These are phyloP conservation scores for Erinaceus europaeus DNA, from an alignment of 2,113 vertebrate species.

Conservation along the genomic window DNA sequence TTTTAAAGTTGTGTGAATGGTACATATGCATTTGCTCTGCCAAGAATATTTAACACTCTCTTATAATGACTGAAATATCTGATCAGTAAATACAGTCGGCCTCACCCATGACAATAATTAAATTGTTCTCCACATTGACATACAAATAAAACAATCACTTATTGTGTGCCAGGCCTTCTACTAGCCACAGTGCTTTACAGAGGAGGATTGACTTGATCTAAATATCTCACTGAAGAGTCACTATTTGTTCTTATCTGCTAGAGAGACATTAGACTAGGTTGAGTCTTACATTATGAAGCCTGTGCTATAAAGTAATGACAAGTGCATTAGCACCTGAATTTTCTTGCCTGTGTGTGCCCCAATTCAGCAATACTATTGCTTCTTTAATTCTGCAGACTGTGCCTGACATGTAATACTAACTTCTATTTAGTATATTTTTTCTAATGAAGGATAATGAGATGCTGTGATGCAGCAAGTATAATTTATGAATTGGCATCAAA, in stretches of 20 bases:
- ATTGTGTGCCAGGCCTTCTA: not conserved
- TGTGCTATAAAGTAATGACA: not conserved
- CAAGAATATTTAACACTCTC: not conserved
- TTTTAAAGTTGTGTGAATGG: not conserved
- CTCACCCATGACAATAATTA: not conserved
- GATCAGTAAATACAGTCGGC: not conserved
- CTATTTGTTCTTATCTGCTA: conserved; percentile 7
- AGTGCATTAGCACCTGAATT: not conserved
- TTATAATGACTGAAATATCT: not conserved
- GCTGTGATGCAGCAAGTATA: conserved; percentile 65
- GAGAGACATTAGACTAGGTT: not conserved
- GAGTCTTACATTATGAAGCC: not conserved
- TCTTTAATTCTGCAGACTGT: conserved; percentile 58
- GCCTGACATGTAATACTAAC: conserved; percentile 67
- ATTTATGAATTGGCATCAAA: conserved; percentile 78
- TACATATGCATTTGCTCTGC: not conserved
- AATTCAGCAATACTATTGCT: conserved; percentile 43
- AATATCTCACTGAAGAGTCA: no score
- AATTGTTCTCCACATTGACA: not conserved
- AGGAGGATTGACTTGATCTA: not conserved
- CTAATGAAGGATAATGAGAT: conserved; percentile 81
- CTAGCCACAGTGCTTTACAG: not conserved
- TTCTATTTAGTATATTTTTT: conserved; percentile 75
- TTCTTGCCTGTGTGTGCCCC: conserved; percentile 38
- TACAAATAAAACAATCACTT: not conserved